Evolutionary conservation across 2,797 vertebrate species (phyloP).

Genomic region (Lutjanus argentimaculatus): DNA sequence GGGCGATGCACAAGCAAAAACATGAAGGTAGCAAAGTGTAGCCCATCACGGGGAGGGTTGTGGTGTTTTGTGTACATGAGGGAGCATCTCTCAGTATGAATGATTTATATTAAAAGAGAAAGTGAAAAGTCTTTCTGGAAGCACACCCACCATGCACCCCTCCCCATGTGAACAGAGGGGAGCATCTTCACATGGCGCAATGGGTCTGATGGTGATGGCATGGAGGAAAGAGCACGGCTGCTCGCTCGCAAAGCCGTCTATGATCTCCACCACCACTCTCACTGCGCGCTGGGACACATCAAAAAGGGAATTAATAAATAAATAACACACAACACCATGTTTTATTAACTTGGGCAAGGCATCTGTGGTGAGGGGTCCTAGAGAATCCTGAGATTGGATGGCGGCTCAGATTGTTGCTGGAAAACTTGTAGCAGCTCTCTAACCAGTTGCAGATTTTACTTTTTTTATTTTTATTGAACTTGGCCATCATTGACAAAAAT

Average conservation of each 20-base stretch:
- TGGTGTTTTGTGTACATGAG: slow-evolving; percentile 83
- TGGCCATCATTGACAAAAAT: not conserved
- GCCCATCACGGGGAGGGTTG: slow-evolving; percentile 68
- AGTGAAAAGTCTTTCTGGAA: slow-evolving; percentile 80
- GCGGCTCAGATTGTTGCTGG: slow-evolving; percentile 47
- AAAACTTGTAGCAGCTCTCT: slow-evolving; percentile 59
- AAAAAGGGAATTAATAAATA: slow-evolving; percentile 84
- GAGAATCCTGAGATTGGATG: slow-evolving; percentile 72
- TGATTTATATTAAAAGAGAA: slow-evolving; percentile 82
- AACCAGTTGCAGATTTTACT: slow-evolving; percentile 19
- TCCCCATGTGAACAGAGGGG: slow-evolving; percentile 67
- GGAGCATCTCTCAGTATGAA: slow-evolving; percentile 82
- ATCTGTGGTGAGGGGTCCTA: slow-evolving; percentile 63
- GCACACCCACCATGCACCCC: slow-evolving; percentile 43
- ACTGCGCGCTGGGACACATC: slow-evolving; percentile 73
- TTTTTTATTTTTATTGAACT: slow-evolving; percentile 13
- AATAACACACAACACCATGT: slow-evolving; percentile 83
- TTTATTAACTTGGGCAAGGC: slow-evolving; percentile 82
- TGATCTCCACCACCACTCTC: slow-evolving; percentile 73
- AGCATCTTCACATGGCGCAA: slow-evolving; percentile 77
- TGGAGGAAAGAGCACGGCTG: slow-evolving; percentile 64
- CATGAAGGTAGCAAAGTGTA: slow-evolving; percentile 81
- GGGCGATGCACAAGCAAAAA: slow-evolving; percentile 67
- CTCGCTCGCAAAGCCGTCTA: slow-evolving; percentile 63
- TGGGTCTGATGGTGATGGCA: slow-evolving; percentile 77